These are phyloP conservation scores for Cynopterus brachyotis DNA, from an alignment of 2,113 vertebrate genomes.

Conservation along the genomic window DNA sequence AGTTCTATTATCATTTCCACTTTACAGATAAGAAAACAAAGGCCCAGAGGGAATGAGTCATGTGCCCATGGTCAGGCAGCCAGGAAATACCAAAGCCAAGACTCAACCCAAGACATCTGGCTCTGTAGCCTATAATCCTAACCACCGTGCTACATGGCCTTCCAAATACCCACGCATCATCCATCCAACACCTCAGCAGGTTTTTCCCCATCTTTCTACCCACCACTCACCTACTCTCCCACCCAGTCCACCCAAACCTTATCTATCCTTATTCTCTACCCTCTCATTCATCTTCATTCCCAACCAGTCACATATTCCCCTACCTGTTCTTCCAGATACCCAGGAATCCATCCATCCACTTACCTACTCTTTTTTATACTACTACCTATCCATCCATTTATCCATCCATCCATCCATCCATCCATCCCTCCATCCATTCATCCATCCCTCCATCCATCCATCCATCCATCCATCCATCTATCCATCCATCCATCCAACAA, in stretches of 20 bases:
- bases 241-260: accelerated
- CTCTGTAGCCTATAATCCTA: neutral
- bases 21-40: neutral
- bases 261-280: accelerated
- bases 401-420: neutral
- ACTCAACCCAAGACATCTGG: neutral
- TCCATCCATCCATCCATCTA: neutral
- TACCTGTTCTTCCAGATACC: accelerated
- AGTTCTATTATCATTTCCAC: neutral
- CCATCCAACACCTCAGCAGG: neutral
- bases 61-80: neutral
- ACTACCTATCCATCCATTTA: neutral
- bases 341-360: too few species aligned
- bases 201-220: neutral
- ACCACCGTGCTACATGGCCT: neutral
- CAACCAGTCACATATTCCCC: neutral
- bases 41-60: neutral
- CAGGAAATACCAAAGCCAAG: neutral
- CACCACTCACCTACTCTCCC: neutral
- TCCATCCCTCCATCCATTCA: neutral
- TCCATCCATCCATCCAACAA: neutral
- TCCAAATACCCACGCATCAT: too few species aligned
- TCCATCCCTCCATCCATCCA: neutral
- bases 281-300: neutral
- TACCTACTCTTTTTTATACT: too few species aligned